Evolutionary conservation across 2,797 vertebrate genomes (phyloP).

Genomic region (Falco biarmicus): DNA sequence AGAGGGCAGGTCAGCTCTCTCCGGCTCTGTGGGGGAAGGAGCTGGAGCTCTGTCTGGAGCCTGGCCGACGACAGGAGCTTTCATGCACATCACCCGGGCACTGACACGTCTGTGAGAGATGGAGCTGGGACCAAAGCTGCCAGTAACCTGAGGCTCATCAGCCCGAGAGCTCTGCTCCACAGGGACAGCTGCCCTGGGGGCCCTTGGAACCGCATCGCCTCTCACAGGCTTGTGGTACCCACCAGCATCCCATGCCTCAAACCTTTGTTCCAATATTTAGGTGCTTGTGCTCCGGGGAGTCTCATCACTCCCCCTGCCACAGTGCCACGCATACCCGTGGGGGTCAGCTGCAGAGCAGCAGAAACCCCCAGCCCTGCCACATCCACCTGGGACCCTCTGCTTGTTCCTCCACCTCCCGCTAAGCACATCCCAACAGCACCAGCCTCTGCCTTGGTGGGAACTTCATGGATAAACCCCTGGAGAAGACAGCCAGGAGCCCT

Average conservation of each 20-base stretch:
- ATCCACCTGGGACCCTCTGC: accelerated
- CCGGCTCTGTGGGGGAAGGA: background rate
- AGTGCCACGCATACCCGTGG: accelerated
- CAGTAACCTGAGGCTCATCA: background rate
- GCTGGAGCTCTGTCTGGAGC: background rate
- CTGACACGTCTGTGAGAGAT: background rate
- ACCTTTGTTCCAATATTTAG: accelerated
- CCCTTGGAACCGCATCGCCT: accelerated
- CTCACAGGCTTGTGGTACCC: accelerated
- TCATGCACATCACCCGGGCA: background rate
- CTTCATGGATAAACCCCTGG: accelerated
- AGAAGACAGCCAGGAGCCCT: background rate
- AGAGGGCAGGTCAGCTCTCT: background rate
- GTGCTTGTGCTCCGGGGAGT: background rate
- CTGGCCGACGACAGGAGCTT: background rate
- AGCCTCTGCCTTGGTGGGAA: accelerated
- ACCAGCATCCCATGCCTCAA: background rate
- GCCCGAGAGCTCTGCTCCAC: accelerated
- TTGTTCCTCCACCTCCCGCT: background rate
- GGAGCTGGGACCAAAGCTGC: accelerated
- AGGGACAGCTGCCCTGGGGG: accelerated
- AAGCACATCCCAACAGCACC: background rate
- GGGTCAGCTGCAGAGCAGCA: background rate
- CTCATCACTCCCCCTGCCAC: accelerated
- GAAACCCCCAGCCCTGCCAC: accelerated